Evolutionary conservation across 2,888 invertebrate genomes (phyloP).

Genomic region (Tryphoninae sp.): DNA sequence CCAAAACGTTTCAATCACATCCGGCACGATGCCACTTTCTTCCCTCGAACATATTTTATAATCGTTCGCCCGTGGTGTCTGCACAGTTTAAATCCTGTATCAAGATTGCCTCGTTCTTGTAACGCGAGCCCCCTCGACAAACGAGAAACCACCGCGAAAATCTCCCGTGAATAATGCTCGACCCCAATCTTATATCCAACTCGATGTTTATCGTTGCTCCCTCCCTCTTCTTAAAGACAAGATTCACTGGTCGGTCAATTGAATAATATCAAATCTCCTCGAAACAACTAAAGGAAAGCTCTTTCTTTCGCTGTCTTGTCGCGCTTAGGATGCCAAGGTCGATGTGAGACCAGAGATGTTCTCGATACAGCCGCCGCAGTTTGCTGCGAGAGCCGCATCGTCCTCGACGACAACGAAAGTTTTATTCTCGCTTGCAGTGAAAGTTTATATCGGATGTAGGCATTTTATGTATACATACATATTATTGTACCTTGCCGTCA

Average conservation of each 20-base stretch:
- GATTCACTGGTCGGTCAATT: constrained; percentile 36
- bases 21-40: not conserved
- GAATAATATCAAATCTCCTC: constrained; percentile 53
- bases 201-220: not conserved
- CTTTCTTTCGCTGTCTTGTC: constrained; percentile 22
- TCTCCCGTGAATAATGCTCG: constrained; percentile 25
- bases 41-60: not conserved
- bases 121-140: not conserved
- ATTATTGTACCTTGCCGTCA: constrained; percentile 5
- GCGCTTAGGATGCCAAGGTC: constrained; percentile 56
- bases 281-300: constrained; percentile 54
- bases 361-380: constrained; percentile 34
- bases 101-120: not conserved
- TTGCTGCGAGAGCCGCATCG: constrained; percentile 10
- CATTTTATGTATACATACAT: constrained; percentile 7
- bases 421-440: constrained; percentile 62
- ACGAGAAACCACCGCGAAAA: constrained; percentile 5
- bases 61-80: not conserved
- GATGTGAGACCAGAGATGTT: constrained; percentile 37
- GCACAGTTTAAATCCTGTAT: not conserved
- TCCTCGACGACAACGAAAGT: constrained; percentile 63
- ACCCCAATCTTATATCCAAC: constrained; percentile 26
- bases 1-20: no score
- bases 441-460: constrained; percentile 62
- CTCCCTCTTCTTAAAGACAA: not conserved